A percentile compares a stretch with the other conserved stretches of the same genome.
Conservation (phyloP, 2,888 invertebrate genomes). For the Eurois occulta region DNA sequence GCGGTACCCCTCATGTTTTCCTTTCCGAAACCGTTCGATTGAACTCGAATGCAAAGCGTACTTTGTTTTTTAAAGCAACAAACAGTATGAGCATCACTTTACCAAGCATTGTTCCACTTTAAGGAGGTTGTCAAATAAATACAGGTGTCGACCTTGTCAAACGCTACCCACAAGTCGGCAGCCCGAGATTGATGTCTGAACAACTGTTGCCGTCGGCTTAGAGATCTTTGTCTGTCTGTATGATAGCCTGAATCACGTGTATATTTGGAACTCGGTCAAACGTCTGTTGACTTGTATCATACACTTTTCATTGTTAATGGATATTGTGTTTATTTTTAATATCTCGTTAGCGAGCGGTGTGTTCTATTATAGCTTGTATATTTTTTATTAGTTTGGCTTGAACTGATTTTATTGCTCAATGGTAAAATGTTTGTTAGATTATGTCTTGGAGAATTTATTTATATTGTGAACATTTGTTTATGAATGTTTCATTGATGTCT, state of each 20-base stretch:
- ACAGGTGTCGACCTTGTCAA: conserved; percentile 75
- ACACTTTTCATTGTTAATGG: conserved; percentile 69
- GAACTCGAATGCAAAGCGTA: conserved; percentile 62
- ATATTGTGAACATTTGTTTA: conserved; percentile 51
- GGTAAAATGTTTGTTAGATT: conserved; percentile 62
- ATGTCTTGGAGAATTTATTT: conserved; percentile 54
- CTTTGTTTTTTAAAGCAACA: conserved; percentile 64
- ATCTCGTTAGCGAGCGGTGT: conserved; percentile 59
- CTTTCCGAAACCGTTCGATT: conserved; percentile 62
- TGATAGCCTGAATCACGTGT: conserved; percentile 74
- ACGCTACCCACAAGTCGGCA: conserved; percentile 75
- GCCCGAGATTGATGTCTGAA: conserved; percentile 73
- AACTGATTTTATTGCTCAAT: conserved; percentile 62
- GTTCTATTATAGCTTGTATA: conserved; percentile 57
- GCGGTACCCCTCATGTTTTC: conserved; percentile 63
- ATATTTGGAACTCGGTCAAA: conserved; percentile 79
- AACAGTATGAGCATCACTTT: conserved; percentile 58
- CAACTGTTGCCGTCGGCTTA: conserved; percentile 74
- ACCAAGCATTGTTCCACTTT: conserved; percentile 61
- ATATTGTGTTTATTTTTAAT: conserved; percentile 68
- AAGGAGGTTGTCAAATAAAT: conserved; percentile 73
- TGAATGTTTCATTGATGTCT: conserved; percentile 46
- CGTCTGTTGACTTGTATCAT: conserved; percentile 68
- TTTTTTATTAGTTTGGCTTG: conserved; percentile 52
- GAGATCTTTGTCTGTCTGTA: conserved; percentile 73